Conservation (phyloP, 2,113 vertebrate genomes). For the Murina feae region DNA sequence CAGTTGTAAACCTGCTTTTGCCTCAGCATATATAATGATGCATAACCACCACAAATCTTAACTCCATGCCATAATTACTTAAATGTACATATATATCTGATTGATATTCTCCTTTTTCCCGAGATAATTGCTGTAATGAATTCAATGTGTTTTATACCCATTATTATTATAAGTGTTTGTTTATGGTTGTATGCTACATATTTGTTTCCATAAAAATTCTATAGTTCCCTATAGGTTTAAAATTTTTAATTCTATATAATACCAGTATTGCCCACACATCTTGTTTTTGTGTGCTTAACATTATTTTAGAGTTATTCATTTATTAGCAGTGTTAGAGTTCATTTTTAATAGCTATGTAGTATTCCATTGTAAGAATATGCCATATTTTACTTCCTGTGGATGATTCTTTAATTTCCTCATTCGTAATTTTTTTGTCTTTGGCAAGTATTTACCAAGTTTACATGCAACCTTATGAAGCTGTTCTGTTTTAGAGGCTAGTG, state of each 20-base stretch:
- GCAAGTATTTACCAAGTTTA: background rate
- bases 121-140: background rate
- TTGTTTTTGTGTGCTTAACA: background rate
- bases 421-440: background rate
- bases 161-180: background rate
- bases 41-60: background rate
- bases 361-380: background rate
- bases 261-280: background rate
- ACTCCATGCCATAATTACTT: background rate
- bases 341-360: background rate
- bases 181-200: background rate
- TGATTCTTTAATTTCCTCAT: background rate
- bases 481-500: background rate
- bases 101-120: background rate
- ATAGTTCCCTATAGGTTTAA: background rate
- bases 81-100: too few species aligned
- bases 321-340: background rate
- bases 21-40: too few species aligned
- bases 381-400: background rate
- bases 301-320: background rate
- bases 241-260: background rate
- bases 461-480: background rate
- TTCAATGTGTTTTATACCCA: background rate
- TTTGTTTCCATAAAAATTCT: background rate
- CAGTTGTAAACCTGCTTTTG: too few species aligned